Conservation (phyloP, 2,797 vertebrate genomes). For the Okamejei kenojei region DNA sequence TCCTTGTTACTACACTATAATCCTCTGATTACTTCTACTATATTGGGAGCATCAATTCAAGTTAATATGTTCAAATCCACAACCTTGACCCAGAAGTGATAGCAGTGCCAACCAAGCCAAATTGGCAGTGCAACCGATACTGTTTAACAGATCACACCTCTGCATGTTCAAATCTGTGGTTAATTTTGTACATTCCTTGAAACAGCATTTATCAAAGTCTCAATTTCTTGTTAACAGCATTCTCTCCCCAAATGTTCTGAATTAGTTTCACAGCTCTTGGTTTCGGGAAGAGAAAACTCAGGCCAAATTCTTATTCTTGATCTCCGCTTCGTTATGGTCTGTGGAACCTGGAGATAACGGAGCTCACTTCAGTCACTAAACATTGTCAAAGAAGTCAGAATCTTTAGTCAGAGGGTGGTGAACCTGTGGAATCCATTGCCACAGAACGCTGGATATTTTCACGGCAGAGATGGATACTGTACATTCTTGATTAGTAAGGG, state of each 20-base stretch:
- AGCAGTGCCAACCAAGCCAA: not conserved
- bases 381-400: not conserved
- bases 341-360: not conserved
- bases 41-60: not conserved
- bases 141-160: slow-evolving; percentile 3
- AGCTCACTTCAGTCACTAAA: not conserved
- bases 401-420: too few species aligned
- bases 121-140: not conserved
- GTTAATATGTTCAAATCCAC: not conserved
- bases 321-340: not conserved
- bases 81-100: slow-evolving; percentile 21
- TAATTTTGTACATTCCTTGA: slow-evolving; percentile 15
- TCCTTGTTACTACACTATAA: not conserved
- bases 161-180: not conserved
- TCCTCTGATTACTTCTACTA: slow-evolving; percentile 6
- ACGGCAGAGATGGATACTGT: too few species aligned
- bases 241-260: not conserved
- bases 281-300: not conserved
- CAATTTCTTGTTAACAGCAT: slow-evolving; percentile 13
- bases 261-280: not conserved
- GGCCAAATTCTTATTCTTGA: not conserved
- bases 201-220: slow-evolving; percentile 15
- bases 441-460: too few species aligned
- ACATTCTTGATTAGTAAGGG: too few species aligned
- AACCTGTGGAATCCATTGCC: too few species aligned